These are phyloP conservation scores for Trichosurus vulpecula DNA, from an alignment of 2,797 vertebrate species.

Conservation along the genomic window DNA sequence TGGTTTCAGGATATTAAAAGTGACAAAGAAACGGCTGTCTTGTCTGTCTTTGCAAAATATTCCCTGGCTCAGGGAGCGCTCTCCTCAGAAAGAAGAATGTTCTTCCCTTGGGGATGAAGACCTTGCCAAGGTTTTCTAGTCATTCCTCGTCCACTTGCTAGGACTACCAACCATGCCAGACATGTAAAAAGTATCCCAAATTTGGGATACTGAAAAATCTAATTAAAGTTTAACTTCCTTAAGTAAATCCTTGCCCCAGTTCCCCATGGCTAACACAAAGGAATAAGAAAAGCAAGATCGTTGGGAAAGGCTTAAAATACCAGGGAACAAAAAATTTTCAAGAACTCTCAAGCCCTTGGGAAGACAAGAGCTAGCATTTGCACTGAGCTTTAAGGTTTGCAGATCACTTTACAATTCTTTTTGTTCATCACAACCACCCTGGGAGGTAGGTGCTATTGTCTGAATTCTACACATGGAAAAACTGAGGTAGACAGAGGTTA, in stretches of 20 bases:
- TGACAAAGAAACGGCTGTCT: slow-evolving; percentile 49
- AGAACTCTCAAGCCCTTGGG: slow-evolving; percentile 13
- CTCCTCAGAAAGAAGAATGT: not conserved
- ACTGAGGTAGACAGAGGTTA: not conserved
- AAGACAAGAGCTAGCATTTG: not conserved
- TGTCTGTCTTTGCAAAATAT: slow-evolving; percentile 48
- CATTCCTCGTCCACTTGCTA: slow-evolving; percentile 2
- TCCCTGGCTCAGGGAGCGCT: not conserved
- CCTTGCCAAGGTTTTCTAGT: slow-evolving; percentile 49
- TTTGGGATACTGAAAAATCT: slow-evolving; percentile 8
- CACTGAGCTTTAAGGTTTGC: not conserved
- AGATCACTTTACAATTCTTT: not conserved
- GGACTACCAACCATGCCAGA: slow-evolving; percentile 38
- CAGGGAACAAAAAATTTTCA: slow-evolving; percentile 39
- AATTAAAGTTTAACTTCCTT: slow-evolving; percentile 40
- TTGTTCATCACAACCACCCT: not conserved
- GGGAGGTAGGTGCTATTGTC: not conserved
- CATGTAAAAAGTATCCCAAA: slow-evolving; percentile 30
- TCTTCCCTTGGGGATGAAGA: not conserved
- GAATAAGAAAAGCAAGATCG: slow-evolving; percentile 23
- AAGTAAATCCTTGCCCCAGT: slow-evolving; percentile 4
- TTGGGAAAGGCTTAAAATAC: slow-evolving; percentile 51
- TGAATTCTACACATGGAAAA: not conserved
- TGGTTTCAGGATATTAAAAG: slow-evolving; percentile 38
- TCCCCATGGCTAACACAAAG: not conserved